Evolutionary conservation across 92 coral and sea anemone genomes (phyloP).

Genomic region (Heteractis magnifica): DNA sequence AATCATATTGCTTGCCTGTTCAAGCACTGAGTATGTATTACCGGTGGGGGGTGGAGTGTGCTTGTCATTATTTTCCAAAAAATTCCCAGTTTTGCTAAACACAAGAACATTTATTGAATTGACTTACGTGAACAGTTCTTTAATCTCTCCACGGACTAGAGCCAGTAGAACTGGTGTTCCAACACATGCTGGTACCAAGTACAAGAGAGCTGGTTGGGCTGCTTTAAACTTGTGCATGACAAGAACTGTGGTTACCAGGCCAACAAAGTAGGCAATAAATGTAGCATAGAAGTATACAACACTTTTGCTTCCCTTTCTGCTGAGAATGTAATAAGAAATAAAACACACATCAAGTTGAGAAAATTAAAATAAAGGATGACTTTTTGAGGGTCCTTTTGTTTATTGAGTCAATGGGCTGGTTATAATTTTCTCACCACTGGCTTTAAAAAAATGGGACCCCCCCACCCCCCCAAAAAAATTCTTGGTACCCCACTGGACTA

Average conservation of each 20-base stretch:
- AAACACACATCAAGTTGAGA: not conserved
- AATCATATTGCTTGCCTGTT: too few species aligned
- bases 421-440: too few species aligned
- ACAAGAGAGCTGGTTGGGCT: slow-evolving; percentile 98
- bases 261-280: slow-evolving; percentile 91
- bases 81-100: too few species aligned
- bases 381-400: too few species aligned
- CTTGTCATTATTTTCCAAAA: too few species aligned
- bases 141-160: slow-evolving; percentile 82
- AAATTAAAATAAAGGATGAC: not conserved
- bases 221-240: slow-evolving; percentile 99
- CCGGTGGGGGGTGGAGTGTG: too few species aligned
- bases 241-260: slow-evolving; percentile 87
- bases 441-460: too few species aligned
- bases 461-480: too few species aligned
- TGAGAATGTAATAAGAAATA: slow-evolving; percentile 23
- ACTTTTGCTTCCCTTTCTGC: slow-evolving; percentile 72
- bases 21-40: too few species aligned
- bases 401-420: too few species aligned
- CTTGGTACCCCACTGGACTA: not conserved
- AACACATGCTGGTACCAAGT: slow-evolving; percentile 97
- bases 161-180: slow-evolving; percentile 88
- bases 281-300: slow-evolving; percentile 88
- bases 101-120: not conserved
- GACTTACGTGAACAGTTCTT: slow-evolving; percentile 80